A percentile compares a stretch with the other conserved stretches of the same genome.
Evolutionary conservation across 1,140 invertebrate species (phyloP).

Genomic region (Oncopodura yosiiana): DNA sequence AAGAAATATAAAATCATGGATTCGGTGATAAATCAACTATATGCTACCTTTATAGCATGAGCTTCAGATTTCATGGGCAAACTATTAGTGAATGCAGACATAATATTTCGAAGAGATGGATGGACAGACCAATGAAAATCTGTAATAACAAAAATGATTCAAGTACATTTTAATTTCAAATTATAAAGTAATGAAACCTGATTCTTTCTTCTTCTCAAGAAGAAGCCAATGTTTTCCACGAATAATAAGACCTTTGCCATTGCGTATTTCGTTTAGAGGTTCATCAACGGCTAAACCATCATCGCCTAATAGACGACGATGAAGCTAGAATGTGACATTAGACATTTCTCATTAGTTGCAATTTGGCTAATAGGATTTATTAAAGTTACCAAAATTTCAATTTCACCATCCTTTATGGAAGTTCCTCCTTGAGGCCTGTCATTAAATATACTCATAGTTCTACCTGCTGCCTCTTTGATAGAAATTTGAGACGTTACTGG

Average conservation of each 20-base stretch:
- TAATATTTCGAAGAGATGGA: too few relatives aligned
- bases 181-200: too few relatives aligned
- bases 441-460: slow-evolving; percentile 55
- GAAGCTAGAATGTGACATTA: slow-evolving; percentile 55
- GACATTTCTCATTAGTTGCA: not conserved
- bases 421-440: slow-evolving; percentile 79
- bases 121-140: too few relatives aligned
- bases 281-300: slow-evolving; percentile 87
- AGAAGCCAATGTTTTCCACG: slow-evolving; percentile 58
- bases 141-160: too few relatives aligned
- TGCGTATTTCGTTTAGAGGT: slow-evolving; percentile 75
- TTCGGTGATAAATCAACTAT: too few relatives aligned
- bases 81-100: too few relatives aligned
- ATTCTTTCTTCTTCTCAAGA: too few relatives aligned
- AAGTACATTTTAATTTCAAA: too few relatives aligned
- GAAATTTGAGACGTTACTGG: slow-evolving; percentile 76
- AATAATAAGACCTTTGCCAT: slow-evolving; percentile 62
- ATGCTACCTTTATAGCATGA: too few relatives aligned
- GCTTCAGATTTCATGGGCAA: too few relatives aligned
- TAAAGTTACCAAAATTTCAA: slow-evolving; percentile 61
- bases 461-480: slow-evolving; percentile 47
- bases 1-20: too few relatives aligned
- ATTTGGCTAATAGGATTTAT: slow-evolving; percentile 8
- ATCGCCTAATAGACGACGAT: slow-evolving; percentile 72
- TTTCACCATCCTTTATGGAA: slow-evolving; percentile 60